Conservation (phyloP, 2,888 invertebrate species). For the Ichneumoninae sp. region DNA sequence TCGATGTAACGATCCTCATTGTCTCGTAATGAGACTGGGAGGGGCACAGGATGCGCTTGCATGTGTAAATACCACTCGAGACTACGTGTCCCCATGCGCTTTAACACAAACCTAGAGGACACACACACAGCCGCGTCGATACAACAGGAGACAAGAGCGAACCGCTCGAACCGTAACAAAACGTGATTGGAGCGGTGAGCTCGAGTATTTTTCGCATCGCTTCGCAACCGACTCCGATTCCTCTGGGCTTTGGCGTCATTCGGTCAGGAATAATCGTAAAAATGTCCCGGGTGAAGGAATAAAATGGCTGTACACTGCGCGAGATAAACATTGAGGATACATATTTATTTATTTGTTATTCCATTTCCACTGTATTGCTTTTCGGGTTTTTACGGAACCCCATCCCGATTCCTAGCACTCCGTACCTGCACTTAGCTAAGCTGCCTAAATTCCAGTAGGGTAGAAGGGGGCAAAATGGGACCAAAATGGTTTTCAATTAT, state of each 20-base stretch:
- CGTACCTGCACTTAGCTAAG: too few relatives aligned
- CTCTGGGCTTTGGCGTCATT: constrained; percentile 2
- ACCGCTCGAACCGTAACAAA: constrained; percentile 55
- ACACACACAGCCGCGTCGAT: constrained; percentile 9
- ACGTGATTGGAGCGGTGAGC: constrained; percentile 40
- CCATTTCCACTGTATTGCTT: too few relatives aligned
- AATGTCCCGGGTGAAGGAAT: not conserved
- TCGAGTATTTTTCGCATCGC: constrained; percentile 22
- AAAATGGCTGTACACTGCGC: not conserved
- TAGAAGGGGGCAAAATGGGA: too few relatives aligned
- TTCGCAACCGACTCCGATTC: constrained; percentile 9
- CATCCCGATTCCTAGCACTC: too few relatives aligned
- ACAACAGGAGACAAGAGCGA: constrained; percentile 38
- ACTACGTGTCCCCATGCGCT: constrained; percentile 28
- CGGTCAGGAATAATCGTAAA: constrained; percentile 1
- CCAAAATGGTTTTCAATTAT: too few relatives aligned
- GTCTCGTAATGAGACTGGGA: constrained; percentile 82
- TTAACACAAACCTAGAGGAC: constrained; percentile 3
- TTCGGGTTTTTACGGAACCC: too few relatives aligned
- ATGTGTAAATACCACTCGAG: constrained; percentile 57
- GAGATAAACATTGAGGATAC: not conserved
- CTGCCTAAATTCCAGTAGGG: too few relatives aligned
- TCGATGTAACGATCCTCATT: constrained; percentile 81
- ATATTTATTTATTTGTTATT: not conserved
- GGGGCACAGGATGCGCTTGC: constrained; percentile 80